Evolutionary conservation across 2,888 invertebrate genomes (phyloP).

Genomic region (Reticulitermes lucifugus): DNA sequence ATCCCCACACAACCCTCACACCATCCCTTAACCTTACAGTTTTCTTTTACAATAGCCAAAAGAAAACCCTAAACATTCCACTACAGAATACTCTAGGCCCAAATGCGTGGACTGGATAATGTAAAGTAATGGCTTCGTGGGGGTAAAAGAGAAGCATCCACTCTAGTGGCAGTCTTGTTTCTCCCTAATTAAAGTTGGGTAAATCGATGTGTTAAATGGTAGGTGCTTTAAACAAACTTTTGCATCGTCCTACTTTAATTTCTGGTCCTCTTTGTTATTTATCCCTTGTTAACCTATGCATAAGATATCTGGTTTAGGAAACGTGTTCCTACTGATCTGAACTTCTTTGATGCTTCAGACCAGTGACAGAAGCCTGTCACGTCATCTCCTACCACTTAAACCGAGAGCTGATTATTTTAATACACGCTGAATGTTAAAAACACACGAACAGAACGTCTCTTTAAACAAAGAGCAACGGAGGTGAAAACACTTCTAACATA

Average conservation of each 20-base stretch:
- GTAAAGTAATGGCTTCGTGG: constrained; percentile 11
- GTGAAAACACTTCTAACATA: too few species aligned
- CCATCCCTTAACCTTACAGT: constrained; percentile 10
- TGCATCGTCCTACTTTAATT: neutral
- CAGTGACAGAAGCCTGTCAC: too few species aligned
- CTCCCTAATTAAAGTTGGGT: neutral
- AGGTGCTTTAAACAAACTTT: neutral
- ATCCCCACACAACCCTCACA: neutral
- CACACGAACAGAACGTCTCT: too few species aligned
- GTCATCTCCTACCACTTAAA: too few species aligned
- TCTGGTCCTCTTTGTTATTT: neutral
- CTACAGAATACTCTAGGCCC: constrained; percentile 26
- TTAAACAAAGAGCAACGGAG: too few species aligned
- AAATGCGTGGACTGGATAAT: constrained; percentile 20
- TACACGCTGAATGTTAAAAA: too few species aligned
- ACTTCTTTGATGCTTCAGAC: too few species aligned
- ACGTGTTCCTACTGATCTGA: too few species aligned
- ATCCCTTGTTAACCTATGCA: neutral
- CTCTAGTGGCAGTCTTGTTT: neutral
- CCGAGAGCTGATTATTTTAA: too few species aligned
- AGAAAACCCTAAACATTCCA: constrained; percentile 17
- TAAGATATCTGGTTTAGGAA: too few species aligned
- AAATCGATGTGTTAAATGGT: neutral
- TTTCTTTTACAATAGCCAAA: constrained; percentile 27
- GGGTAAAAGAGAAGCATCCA: neutral